These are phyloP conservation scores for Cottoperca gobio DNA, from an alignment of 2,797 vertebrate species.

Conservation along the genomic window DNA sequence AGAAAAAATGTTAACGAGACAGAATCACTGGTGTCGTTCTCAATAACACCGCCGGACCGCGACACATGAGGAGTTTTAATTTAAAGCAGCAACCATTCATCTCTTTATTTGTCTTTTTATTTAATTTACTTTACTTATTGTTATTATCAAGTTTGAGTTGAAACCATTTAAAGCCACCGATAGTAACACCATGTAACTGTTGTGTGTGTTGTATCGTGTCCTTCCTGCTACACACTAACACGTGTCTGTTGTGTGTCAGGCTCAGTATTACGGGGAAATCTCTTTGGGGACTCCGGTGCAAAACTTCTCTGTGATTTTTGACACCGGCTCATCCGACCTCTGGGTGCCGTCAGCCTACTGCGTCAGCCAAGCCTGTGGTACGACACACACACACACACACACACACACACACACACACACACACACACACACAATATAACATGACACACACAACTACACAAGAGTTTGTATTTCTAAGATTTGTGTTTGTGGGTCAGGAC, in stretches of 20 bases:
- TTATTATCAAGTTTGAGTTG: no score
- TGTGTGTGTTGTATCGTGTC: no score
- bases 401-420: background rate
- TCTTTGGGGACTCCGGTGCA: slow-evolving; percentile 81
- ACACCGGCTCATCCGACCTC: slow-evolving; percentile 86
- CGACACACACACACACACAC: slow-evolving; percentile 1
- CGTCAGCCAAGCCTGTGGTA: slow-evolving; percentile 86
- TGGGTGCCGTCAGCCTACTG: slow-evolving; percentile 88
- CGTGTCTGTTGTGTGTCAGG: slow-evolving; percentile 63
- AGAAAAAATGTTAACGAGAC: no score
- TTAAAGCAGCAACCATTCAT: background rate
- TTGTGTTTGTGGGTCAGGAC: slow-evolving; percentile 50
- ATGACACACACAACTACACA: background rate
- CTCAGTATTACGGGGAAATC: slow-evolving; percentile 85
- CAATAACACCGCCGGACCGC: no score
- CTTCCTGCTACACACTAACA: no score
- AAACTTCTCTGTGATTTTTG: slow-evolving; percentile 88
- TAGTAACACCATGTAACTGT: no score
- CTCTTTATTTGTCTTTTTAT: no score
- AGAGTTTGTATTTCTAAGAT: background rate
- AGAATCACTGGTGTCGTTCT: background rate
- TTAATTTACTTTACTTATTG: no score
- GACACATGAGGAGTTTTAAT: no score
- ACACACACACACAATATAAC: background rate
- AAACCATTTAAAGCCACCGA: no score